Percentiles rank a stretch among this genome's conserved stretches.
phyloP scores from a whole-genome alignment of 2,888 invertebrate genomes.

The Punctoribates punctum region DNA sequence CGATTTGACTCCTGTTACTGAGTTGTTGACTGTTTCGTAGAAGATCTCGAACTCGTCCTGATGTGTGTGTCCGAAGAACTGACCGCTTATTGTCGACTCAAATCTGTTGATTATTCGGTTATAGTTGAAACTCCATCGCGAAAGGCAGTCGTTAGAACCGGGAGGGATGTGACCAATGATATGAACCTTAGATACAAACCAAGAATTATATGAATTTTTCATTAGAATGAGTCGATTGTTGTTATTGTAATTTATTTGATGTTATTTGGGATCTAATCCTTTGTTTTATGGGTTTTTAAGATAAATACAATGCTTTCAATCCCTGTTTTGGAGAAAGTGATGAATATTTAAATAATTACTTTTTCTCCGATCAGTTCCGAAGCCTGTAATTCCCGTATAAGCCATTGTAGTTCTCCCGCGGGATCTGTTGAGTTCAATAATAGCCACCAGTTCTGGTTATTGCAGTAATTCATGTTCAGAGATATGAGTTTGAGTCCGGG shows the following conservation, averaged over 20 bases:
- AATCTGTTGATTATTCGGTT: slow-evolving; percentile 56
- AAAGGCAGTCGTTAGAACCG: slow-evolving; percentile 64
- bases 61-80: slow-evolving; percentile 88
- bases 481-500: slow-evolving; percentile 71
- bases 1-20: not conserved
- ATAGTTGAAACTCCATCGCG: slow-evolving; percentile 60
- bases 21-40: slow-evolving; percentile 48
- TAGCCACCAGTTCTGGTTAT: slow-evolving; percentile 62
- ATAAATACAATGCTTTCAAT: no score
- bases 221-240: not conserved
- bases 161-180: slow-evolving; percentile 79
- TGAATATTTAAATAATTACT: slow-evolving; percentile 24
- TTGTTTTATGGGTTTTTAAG: no score
- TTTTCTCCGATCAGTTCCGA: slow-evolving; percentile 71
- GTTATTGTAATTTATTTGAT: no score
- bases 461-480: slow-evolving; percentile 76
- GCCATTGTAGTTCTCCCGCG: slow-evolving; percentile 73
- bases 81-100: slow-evolving; percentile 67
- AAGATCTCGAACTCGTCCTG: slow-evolving; percentile 87
- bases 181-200: slow-evolving; percentile 60
- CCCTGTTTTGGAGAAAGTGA: not conserved
- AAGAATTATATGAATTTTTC: not conserved
- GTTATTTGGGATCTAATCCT: no score
- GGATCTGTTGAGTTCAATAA: slow-evolving; percentile 59
- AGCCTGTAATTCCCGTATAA: slow-evolving; percentile 66